phyloP scores from a whole-genome alignment of 2,113 vertebrate genomes.

The Apistogramma diplotaenia region DNA sequence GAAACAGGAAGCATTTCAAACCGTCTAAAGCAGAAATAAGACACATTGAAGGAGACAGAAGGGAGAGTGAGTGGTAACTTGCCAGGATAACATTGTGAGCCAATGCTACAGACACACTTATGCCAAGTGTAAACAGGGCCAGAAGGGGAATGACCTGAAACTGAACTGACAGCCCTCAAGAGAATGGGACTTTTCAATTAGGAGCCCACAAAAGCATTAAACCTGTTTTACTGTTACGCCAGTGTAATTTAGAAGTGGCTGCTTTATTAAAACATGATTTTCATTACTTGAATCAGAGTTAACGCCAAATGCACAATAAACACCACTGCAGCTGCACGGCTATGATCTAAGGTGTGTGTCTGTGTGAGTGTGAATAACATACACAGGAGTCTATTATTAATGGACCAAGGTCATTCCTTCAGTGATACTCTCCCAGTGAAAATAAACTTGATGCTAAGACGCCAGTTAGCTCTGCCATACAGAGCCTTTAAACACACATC shows the following conservation, averaged over 20 bases:
- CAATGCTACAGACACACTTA: background rate
- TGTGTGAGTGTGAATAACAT: background rate
- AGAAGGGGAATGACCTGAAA: background rate
- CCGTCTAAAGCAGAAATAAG: background rate
- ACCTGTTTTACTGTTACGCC: background rate
- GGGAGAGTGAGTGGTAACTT: background rate
- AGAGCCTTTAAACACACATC: slow-evolving; percentile 32
- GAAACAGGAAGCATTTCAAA: background rate
- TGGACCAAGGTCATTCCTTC: slow-evolving; percentile 53
- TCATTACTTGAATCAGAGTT: slow-evolving; percentile 8
- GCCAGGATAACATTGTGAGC: background rate
- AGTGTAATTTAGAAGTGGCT: background rate
- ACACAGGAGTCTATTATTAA: slow-evolving; percentile 41
- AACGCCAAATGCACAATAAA: background rate
- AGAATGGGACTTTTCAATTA: background rate
- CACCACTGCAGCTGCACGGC: slow-evolving; percentile 25
- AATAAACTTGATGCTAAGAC: slow-evolving; percentile 57
- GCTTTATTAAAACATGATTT: slow-evolving; percentile 1
- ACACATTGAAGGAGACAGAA: background rate
- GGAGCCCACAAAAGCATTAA: background rate
- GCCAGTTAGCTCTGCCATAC: slow-evolving; percentile 12
- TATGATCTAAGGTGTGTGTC: slow-evolving; percentile 5
- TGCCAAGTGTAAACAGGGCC: slow-evolving; percentile 5
- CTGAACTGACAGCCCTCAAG: background rate
- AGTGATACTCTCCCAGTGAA: slow-evolving; percentile 41